phyloP scores from a whole-genome alignment of 2,113 vertebrate species.

The Pangasianodon hypophthalmus region DNA sequence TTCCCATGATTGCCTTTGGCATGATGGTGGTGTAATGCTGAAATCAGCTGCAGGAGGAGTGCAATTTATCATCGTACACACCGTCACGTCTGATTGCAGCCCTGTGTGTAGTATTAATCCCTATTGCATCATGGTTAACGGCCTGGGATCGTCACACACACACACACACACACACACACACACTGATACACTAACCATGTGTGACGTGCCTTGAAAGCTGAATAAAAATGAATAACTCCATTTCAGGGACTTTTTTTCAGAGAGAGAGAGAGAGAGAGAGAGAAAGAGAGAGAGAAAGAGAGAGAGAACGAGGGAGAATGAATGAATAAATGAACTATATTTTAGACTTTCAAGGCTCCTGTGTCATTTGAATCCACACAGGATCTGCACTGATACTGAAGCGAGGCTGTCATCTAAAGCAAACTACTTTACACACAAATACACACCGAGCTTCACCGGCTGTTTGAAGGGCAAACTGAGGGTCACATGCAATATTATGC shows the following conservation, averaged over 20 bases:
- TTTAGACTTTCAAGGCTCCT: slow-evolving; percentile 48
- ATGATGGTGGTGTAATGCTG: neutral
- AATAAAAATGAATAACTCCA: slow-evolving; percentile 33
- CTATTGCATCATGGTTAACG: slow-evolving; percentile 59
- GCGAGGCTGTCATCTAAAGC: slow-evolving; percentile 55
- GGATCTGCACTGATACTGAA: slow-evolving; percentile 52
- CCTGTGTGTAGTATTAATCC: slow-evolving; percentile 61
- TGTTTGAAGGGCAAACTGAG: neutral
- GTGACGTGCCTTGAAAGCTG: slow-evolving; percentile 42
- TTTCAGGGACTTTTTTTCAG: slow-evolving; percentile 51
- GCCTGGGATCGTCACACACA: slow-evolving; percentile 52
- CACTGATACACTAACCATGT: slow-evolving; percentile 43
- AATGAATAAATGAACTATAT: slow-evolving; percentile 15
- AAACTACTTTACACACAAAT: slow-evolving; percentile 63
- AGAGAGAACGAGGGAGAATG: slow-evolving; percentile 14
- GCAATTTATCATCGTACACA: slow-evolving; percentile 55
- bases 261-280: neutral
- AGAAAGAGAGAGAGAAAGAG: neutral
- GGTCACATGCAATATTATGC: neutral
- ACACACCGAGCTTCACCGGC: slow-evolving; percentile 44
- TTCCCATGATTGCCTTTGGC: slow-evolving; percentile 36
- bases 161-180: slow-evolving; percentile 28
- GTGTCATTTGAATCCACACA: slow-evolving; percentile 34
- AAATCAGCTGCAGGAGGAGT: neutral
- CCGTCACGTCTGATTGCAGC: slow-evolving; percentile 61